Evolutionary conservation across 2,888 invertebrate genomes (phyloP), one percentile per base, ranked within the genome.

Genomic region (Caenorhabditis uteleia): DNA sequence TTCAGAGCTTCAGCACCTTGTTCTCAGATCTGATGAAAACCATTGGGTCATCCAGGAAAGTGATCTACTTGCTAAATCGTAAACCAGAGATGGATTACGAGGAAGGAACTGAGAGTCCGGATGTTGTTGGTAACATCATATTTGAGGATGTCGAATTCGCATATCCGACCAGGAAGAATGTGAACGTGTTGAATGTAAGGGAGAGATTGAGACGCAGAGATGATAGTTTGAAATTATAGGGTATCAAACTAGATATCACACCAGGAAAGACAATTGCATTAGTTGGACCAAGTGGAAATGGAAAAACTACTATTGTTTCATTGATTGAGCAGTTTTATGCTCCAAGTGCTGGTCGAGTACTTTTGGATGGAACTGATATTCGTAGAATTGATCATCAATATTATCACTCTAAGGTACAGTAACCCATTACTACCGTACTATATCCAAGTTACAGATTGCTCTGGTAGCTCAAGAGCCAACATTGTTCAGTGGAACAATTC

Each of bases 111-210:
- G 57, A 62, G 18, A 65, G 21, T 7, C 54, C 60, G 29, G 39
- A 56, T 29, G 25, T 77, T 25, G 12, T 53, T 10, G 91, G 91
- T 7, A 87, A 89, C 77, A 89, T 92, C 0, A 87, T 88, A 29
- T 89, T 90, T 68, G 86, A 88, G 54, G 85, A 88, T 23, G 88
- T 92, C 0, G 91, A 84, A 86, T 92, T 92, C 85, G 87, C 89
- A 42, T 93, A 93, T 84, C 92, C 93, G 1, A 89, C 90, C 0
- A 87, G 92, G 14, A 88, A 88, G 36, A 89, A 90, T 64, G 88
- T 88, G 46, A 86, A 88, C 49, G 90, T 93, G 3, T 85, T 93
- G 14, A 88, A 89, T 54, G 89, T 83, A 53, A 40, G 27, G n/a
- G 39, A 39, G 8, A 10, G 8, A 12, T 29, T 12, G 29, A 29